Evolutionary conservation across 2,888 invertebrate species (phyloP).

Genomic region (Atrina japonica): DNA sequence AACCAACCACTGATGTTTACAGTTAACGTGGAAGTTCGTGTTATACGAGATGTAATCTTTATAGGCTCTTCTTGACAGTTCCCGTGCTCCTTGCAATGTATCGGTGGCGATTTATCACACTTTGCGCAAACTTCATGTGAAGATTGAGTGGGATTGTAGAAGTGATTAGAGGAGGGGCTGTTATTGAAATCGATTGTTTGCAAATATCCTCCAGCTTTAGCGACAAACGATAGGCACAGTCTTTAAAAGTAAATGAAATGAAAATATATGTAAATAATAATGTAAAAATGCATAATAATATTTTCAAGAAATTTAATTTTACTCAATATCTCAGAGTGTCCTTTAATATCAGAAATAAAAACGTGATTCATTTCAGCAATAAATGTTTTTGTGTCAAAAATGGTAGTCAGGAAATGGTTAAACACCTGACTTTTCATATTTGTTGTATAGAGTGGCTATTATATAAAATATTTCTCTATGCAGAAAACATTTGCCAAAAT

Average conservation of each 20-base stretch:
- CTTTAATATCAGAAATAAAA: too few relatives aligned
- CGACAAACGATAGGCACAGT: constrained; percentile 39
- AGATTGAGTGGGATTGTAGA: constrained; percentile 18
- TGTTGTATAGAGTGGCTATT: too few relatives aligned
- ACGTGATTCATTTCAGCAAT: too few relatives aligned
- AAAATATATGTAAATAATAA: too few relatives aligned
- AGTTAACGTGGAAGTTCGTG: constrained; percentile 26
- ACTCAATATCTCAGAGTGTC: not conserved
- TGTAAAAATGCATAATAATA: not conserved
- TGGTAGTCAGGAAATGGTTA: too few relatives aligned
- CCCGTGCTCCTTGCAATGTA: constrained; percentile 32
- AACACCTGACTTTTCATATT: too few relatives aligned
- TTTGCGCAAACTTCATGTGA: constrained; percentile 37
- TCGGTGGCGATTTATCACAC: constrained; percentile 37
- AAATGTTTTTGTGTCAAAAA: too few relatives aligned
- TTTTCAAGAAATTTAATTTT: not conserved
- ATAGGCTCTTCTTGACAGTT: constrained; percentile 39
- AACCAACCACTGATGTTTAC: constrained; percentile 48
- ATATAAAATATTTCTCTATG: too few relatives aligned
- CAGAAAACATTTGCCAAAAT: too few relatives aligned
- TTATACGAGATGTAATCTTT: constrained; percentile 26
- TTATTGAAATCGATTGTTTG: constrained; percentile 12
- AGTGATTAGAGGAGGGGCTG: not conserved
- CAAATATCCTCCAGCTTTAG: constrained; percentile 46
- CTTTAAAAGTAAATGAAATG: constrained; percentile 40